These are phyloP conservation scores for Megaptera novaeangliae DNA, from an alignment of 2,113 vertebrate genomes.

Conservation along the genomic window DNA sequence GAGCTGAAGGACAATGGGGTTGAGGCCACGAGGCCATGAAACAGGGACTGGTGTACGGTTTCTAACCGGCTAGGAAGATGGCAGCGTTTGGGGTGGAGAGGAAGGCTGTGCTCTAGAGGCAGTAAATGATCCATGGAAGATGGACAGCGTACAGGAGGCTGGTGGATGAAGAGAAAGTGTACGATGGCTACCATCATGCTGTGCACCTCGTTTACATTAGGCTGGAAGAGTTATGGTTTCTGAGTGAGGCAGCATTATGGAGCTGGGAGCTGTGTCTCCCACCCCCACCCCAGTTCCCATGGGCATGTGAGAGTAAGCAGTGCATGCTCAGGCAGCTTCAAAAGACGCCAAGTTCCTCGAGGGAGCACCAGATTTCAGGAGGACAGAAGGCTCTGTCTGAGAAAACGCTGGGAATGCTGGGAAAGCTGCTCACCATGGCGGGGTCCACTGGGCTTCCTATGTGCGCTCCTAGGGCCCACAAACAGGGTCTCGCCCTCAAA, in stretches of 20 bases:
- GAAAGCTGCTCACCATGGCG: neutral
- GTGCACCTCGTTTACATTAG: neutral
- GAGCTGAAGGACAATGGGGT: neutral
- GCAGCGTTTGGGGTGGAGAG: neutral
- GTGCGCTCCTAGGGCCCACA: neutral
- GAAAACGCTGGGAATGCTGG: neutral
- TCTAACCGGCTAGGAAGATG: neutral
- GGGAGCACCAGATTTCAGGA: neutral
- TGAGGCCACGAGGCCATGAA: neutral
- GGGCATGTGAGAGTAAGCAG: neutral
- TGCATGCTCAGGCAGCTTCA: neutral
- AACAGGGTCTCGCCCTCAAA: neutral
- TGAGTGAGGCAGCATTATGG: neutral
- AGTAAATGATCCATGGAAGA: neutral
- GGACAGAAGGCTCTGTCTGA: neutral
- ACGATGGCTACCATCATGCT: neutral
- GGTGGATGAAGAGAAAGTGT: neutral
- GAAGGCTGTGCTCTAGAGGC: neutral
- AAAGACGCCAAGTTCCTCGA: neutral
- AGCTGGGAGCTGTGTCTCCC: neutral
- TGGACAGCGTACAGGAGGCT: too few relatives aligned
- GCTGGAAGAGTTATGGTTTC: too few relatives aligned
- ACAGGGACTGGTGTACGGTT: neutral
- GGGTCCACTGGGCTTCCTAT: rapidly evolving
- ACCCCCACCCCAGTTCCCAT: neutral